These are phyloP conservation scores for Lepidochitona cinerea DNA, from an alignment of 2,888 invertebrate species.

Conservation along the genomic window DNA sequence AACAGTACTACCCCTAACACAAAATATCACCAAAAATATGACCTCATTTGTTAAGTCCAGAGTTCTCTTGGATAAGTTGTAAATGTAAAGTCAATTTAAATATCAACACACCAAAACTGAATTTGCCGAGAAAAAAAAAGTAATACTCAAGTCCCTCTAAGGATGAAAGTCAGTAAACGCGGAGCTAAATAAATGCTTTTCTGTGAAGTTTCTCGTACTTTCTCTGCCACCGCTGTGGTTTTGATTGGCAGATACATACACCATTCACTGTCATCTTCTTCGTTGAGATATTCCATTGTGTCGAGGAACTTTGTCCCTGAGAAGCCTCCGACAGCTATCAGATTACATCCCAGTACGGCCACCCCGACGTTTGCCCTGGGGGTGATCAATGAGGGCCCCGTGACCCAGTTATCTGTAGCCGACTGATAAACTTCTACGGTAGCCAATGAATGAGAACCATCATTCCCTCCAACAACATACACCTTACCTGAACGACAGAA, in stretches of 20 bases:
- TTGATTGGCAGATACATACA: conserved; percentile 19
- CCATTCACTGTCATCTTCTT: conserved; percentile 81
- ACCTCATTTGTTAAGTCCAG: too few species aligned
- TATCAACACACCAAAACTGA: too few species aligned
- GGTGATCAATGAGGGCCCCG: conserved; percentile 82
- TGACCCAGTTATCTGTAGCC: conserved; percentile 76
- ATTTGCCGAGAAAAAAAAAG: too few species aligned
- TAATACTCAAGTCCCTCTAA: too few species aligned
- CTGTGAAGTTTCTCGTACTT: neutral
- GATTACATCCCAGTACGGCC: conserved; percentile 79
- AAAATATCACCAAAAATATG: too few species aligned
- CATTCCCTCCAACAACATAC: conserved; percentile 87
- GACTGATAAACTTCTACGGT: conserved; percentile 77
- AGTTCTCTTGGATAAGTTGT: too few species aligned
- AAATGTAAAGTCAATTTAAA: too few species aligned
- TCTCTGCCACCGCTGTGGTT: neutral
- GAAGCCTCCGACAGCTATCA: conserved; percentile 89
- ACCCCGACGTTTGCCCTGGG: conserved; percentile 81
- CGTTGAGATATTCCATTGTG: conserved; percentile 81
- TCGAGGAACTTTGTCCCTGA: conserved; percentile 79
- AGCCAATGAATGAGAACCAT: conserved; percentile 78
- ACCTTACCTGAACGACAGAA: conserved; percentile 76
- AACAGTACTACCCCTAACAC: too few species aligned
- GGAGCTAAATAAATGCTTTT: too few species aligned
- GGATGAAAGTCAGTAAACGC: too few species aligned